phyloP scores from a whole-genome alignment of 2,797 vertebrate species.

The Odontamblyopus rebecca region DNA sequence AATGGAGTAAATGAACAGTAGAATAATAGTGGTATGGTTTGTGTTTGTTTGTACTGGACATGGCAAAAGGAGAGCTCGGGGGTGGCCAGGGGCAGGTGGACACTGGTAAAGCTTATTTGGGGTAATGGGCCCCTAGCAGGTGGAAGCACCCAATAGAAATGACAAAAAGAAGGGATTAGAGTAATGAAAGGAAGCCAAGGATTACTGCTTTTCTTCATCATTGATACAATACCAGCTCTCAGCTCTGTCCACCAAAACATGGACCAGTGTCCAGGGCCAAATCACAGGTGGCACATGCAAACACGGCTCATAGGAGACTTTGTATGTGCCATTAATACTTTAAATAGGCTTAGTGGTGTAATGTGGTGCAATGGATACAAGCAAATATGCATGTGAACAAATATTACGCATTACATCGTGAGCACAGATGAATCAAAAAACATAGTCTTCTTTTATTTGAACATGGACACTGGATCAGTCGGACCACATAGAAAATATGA shows the following conservation, averaged over 20 bases:
- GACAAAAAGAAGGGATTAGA: slow-evolving; percentile 56
- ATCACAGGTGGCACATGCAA: slow-evolving; percentile 3
- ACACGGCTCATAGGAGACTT: not conserved
- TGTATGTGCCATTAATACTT: not conserved
- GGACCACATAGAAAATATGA: no score
- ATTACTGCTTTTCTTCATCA: slow-evolving; percentile 55
- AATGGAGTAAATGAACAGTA: not conserved
- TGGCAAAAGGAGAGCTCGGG: slow-evolving; percentile 11
- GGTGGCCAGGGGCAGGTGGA: slow-evolving; percentile 61
- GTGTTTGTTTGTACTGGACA: slow-evolving; percentile 16
- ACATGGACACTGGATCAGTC: no score
- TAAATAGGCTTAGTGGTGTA: not conserved
- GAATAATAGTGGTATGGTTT: not conserved
- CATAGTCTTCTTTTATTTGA: no score
- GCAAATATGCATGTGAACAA: not conserved
- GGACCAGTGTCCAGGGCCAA: slow-evolving; percentile 4
- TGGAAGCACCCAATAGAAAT: slow-evolving; percentile 63
- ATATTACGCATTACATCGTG: no score
- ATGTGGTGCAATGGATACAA: not conserved
- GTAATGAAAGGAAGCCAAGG: slow-evolving; percentile 57
- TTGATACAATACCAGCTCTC: slow-evolving; percentile 39
- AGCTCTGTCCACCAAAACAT: slow-evolving; percentile 35
- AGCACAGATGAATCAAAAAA: no score
- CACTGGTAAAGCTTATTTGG: slow-evolving; percentile 45
- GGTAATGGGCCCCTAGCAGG: slow-evolving; percentile 56